A percentile compares a stretch with the other conserved stretches of the same genome.
Conservation (phyloP, 53 echinoderm and acorn worm species). For the Patiria pectinifera region DNA sequence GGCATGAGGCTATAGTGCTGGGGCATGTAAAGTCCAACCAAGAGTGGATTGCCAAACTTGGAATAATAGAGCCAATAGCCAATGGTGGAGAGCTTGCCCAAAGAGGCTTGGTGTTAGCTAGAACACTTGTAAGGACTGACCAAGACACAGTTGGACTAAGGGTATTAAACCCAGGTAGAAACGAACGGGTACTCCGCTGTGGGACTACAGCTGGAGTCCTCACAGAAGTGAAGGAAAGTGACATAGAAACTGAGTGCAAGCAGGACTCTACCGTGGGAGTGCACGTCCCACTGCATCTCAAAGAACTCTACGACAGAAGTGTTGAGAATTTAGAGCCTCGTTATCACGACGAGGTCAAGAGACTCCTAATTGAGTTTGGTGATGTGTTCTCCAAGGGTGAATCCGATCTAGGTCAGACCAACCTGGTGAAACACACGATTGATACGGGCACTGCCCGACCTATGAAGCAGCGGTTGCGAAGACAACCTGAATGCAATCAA, state of each 20-base stretch:
- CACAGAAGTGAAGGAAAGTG: conserved; percentile 31
- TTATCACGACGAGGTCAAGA: conserved; percentile 4
- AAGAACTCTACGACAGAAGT: conserved; percentile 48
- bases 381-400: conserved; percentile 67
- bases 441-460: conserved; percentile 55
- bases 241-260: neutral
- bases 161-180: conserved; percentile 66
- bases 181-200: neutral
- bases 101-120: conserved; percentile 43
- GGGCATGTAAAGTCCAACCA: neutral
- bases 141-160: conserved; percentile 17
- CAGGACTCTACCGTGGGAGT: neutral
- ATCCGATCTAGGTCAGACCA: conserved; percentile 53
- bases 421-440: conserved; percentile 57
- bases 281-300: conserved; percentile 50
- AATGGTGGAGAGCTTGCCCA: conserved; percentile 13
- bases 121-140: conserved; percentile 20
- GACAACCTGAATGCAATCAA: conserved; percentile 56
- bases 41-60: neutral
- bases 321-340: conserved; percentile 2
- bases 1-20: conserved; percentile 52
- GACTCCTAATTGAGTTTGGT: conserved; percentile 37
- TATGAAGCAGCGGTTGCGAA: conserved; percentile 50
- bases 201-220: conserved; percentile 51
- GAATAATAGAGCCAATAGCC: conserved; percentile 62